Conservation (phyloP, 2,113 vertebrate genomes). For the Pongo abelii region DNA sequence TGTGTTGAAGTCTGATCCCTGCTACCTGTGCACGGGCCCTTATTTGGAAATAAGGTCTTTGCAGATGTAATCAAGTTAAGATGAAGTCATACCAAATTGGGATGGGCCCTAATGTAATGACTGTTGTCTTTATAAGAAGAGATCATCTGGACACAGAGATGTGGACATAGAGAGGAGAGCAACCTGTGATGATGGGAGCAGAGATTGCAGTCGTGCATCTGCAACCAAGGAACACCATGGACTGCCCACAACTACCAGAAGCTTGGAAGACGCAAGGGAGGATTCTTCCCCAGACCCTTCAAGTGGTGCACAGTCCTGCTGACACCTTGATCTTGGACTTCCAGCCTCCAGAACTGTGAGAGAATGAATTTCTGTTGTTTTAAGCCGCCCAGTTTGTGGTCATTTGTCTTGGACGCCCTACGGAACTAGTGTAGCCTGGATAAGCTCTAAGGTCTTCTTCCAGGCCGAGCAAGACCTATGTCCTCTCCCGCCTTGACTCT, state of each 20-base stretch:
- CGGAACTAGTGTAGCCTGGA: accelerated
- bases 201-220: neutral
- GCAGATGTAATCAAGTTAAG: neutral
- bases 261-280: neutral
- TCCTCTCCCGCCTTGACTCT: neutral
- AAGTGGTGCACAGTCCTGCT: neutral
- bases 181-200: neutral
- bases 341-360: neutral
- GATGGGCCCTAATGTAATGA: neutral
- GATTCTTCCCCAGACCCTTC: neutral
- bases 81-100: neutral
- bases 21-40: neutral
- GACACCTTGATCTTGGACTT: neutral
- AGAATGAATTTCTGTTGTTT: neutral
- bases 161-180: neutral
- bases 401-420: neutral
- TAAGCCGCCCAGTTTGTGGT: neutral
- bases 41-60: neutral
- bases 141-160: neutral
- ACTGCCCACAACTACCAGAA: neutral
- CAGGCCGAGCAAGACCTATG: neutral
- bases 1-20: neutral
- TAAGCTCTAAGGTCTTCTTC: neutral
- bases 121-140: neutral
- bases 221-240: too few relatives aligned